phyloP scores from a whole-genome alignment of 2,888 invertebrate species.

The Microctonus brassicae region DNA sequence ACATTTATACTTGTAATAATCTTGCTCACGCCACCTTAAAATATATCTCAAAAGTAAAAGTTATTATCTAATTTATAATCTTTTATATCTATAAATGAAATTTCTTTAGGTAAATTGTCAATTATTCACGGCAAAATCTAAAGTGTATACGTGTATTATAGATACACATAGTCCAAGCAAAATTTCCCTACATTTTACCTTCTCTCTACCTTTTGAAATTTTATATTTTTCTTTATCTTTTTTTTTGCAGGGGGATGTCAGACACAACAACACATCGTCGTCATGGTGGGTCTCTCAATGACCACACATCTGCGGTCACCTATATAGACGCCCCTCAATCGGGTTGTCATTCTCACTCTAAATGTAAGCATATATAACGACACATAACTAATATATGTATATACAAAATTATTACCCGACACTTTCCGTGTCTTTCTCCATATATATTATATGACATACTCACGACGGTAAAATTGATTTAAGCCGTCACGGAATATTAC shows the following conservation, averaged over 20 bases:
- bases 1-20: not conserved
- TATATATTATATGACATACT: not conserved
- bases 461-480: constrained; percentile 32
- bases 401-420: not conserved
- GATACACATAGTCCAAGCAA: no score
- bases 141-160: no score
- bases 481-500: constrained; percentile 42
- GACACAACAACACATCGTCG: constrained; percentile 31
- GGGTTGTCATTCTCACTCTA: constrained; percentile 18
- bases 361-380: not conserved
- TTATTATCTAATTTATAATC: not conserved
- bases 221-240: constrained; percentile 7
- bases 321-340: constrained; percentile 31
- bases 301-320: constrained; percentile 42
- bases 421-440: not conserved
- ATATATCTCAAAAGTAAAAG: not conserved
- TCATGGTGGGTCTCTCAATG: constrained; percentile 34
- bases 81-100: not conserved
- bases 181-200: constrained; percentile 2
- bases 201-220: constrained; percentile 26
- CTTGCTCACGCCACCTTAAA: not conserved
- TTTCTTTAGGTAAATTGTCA: not conserved
- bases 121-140: constrained; percentile 8
- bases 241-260: not conserved
- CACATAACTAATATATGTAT: constrained; percentile 1